Evolutionary conservation across 2,888 invertebrate genomes (phyloP).

Genomic region (Podabrus alpinus): DNA sequence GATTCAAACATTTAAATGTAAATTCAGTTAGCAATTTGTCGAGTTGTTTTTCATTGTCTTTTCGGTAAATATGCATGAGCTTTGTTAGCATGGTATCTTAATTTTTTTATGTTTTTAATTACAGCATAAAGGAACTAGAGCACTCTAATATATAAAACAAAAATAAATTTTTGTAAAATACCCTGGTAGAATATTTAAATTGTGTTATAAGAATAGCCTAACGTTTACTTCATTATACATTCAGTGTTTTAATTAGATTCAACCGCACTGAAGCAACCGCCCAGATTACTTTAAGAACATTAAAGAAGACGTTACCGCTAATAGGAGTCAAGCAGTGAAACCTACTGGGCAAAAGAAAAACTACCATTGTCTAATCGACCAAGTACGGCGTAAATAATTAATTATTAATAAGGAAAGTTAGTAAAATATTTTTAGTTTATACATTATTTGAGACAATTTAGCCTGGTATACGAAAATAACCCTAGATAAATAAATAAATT

Average conservation of each 20-base stretch:
- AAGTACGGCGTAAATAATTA: neutral
- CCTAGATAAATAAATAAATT: neutral
- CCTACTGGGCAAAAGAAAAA: neutral
- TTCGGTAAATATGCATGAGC: neutral
- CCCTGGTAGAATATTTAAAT: neutral
- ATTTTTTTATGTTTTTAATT: neutral
- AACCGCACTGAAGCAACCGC: slow-evolving; percentile 28
- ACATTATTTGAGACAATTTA: neutral
- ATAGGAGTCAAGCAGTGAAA: slow-evolving; percentile 30
- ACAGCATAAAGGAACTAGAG: neutral
- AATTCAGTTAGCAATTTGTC: neutral
- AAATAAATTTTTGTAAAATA: neutral
- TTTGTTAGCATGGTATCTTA: neutral
- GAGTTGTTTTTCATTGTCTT: neutral
- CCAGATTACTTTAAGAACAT: slow-evolving; percentile 28
- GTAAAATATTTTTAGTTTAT: neutral
- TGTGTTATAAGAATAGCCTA: slow-evolving; percentile 22
- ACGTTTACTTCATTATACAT: slow-evolving; percentile 37
- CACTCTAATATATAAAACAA: neutral
- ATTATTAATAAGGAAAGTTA: neutral
- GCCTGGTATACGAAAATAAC: neutral
- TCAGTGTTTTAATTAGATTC: slow-evolving; percentile 37
- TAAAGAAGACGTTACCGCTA: slow-evolving; percentile 24
- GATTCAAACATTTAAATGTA: neutral
- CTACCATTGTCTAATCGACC: neutral